Percentiles rank a stretch among this genome's conserved stretches.
Conservation (phyloP, 2,888 invertebrate genomes). For the Synanthedon tipuliformis region DNA sequence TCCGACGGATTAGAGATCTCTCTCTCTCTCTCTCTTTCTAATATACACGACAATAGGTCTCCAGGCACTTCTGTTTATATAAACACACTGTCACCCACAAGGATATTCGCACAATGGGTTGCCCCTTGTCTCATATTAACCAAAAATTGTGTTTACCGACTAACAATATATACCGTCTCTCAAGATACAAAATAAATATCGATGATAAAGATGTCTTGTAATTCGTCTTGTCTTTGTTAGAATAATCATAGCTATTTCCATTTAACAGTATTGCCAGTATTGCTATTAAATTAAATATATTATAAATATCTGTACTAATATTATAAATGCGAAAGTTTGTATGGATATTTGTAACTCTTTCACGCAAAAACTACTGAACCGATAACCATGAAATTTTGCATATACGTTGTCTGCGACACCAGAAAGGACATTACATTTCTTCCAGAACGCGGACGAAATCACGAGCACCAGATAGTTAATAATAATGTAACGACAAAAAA, state of each 20-base stretch:
- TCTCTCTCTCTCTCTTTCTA: slow-evolving; percentile 19
- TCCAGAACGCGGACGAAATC: too few relatives aligned
- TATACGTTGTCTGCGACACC: too few relatives aligned
- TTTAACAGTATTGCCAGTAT: too few relatives aligned
- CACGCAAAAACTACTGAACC: too few relatives aligned
- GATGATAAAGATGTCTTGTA: background rate
- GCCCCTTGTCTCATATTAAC: slow-evolving; percentile 29
- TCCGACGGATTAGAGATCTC: slow-evolving; percentile 38
- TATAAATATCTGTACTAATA: too few relatives aligned
- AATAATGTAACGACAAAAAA: too few relatives aligned
- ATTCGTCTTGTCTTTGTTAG: background rate
- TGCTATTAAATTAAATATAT: too few relatives aligned
- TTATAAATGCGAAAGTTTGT: too few relatives aligned
- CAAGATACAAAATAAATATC: background rate
- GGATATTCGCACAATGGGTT: slow-evolving; percentile 39
- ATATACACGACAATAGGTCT: slow-evolving; percentile 41
- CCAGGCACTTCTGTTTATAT: slow-evolving; percentile 36
- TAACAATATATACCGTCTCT: slow-evolving; percentile 30
- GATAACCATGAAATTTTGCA: too few relatives aligned
- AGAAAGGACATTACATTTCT: too few relatives aligned
- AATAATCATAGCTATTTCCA: background rate
- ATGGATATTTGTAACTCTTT: too few relatives aligned
- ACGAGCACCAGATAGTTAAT: too few relatives aligned
- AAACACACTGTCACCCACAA: slow-evolving; percentile 54
- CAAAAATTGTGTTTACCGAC: slow-evolving; percentile 48